Evolutionary conservation across 2,888 invertebrate species (phyloP), one percentile per base, ranked within the genome.

Genomic region (Diplolepis rosae): DNA sequence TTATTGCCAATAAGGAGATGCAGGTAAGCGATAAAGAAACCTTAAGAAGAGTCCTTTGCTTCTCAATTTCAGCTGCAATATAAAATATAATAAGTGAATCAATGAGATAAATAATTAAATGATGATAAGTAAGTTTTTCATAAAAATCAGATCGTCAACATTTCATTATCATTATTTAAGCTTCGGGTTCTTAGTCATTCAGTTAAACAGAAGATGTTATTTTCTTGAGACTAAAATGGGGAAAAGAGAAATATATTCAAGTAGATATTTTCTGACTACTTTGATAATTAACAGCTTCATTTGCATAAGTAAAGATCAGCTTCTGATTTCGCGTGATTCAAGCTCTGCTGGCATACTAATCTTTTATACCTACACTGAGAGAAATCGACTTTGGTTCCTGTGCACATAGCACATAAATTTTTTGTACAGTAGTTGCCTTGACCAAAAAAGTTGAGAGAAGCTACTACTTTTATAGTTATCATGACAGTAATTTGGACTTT

Each of bases 11-110:
- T 3, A 81, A 61, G 0, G 79, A 75, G 3, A 83, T 28, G 2
- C 81, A 66, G 0, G 81, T 82, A 11, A 83, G 69, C 1, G 79
- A 71, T 18, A 82, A 71, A 0, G 84, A 77, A 15, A 83, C 50
- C 30, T 73, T 78, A 3, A 79, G 72, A 7, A 82, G 71, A 13
- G 70, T 79, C 48, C 68, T 66, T 5, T 85, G 71, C 65, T 70
- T 78, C 35, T 78, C 65, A 13, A 84, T 68, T 35, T 85, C 79
- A 0, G 71, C 85, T 85, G 76, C 18, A 78, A 78, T 18, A 15
- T 1, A 39, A 39, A 39, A n/a, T n/a, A n/a, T 39, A n/a, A n/a
- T n/a, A n/a, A n/a, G n/a, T n/a, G n/a, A n/a, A n/a, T n/a, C n/a
- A n/a, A n/a, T n/a, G n/a, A n/a, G n/a, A n/a, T n/a, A n/a, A n/a